phyloP scores from a whole-genome alignment of 2,797 vertebrate genomes.

The Urosaurus nigricauda region DNA sequence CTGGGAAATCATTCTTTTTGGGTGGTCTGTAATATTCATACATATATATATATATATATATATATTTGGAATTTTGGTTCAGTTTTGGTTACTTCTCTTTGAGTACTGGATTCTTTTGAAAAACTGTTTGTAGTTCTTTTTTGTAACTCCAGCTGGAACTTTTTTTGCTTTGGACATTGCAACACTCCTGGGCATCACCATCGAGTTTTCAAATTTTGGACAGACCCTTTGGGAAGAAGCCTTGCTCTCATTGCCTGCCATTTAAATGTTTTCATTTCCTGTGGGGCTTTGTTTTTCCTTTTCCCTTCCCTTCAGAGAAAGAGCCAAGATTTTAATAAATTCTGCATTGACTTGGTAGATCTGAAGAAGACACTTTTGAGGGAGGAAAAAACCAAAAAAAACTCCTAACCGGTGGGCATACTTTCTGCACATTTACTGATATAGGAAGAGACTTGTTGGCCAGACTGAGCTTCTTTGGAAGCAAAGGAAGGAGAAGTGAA shows the following conservation, averaged over 20 bases:
- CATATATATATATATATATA: no score
- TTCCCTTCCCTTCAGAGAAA: not conserved
- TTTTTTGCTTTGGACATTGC: not conserved
- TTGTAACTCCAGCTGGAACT: not conserved
- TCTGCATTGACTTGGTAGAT: no score
- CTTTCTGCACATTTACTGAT: constrained; percentile 1
- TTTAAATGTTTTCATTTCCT: not conserved
- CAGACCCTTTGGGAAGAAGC: not conserved
- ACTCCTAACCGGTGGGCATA: not conserved
- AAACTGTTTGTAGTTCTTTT: not conserved
- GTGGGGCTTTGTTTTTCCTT: no score
- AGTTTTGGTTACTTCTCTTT: not conserved
- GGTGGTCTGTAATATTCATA: no score
- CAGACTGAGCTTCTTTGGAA: not conserved
- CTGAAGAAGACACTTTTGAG: not conserved
- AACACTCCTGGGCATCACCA: not conserved
- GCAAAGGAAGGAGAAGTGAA: not conserved
- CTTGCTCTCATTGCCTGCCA: not conserved
- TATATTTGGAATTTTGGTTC: not conserved
- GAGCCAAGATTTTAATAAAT: not conserved
- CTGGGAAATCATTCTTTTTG: no score
- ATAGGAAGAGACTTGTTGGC: not conserved
- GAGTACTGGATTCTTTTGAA: not conserved
- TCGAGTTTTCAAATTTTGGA: not conserved
- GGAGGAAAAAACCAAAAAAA: not conserved